Evolutionary conservation across 2,113 vertebrate species (phyloP), one percentile per base, ranked within the genome.

Genomic region (Grammomys surdaster): DNA sequence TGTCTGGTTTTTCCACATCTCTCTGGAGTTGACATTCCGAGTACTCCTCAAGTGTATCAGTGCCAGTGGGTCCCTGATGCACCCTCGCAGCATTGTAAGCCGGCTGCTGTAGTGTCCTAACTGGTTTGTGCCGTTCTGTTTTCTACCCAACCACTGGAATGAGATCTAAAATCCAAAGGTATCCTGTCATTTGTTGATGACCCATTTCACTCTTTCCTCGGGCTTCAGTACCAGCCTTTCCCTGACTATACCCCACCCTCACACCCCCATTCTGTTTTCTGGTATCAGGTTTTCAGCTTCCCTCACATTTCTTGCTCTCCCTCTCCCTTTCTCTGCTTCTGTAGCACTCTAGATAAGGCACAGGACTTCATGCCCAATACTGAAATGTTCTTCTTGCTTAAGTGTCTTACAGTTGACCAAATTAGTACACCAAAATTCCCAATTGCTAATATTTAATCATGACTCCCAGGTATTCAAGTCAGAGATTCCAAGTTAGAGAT

Each of bases 91-190:
- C 51, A 4, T 88, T 86, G 87, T 33, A 7, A 56, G 43, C n/a
- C 16, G 28, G 72, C 82, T 65, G 75, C 58, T 58, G 2, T 73
- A 22, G 63, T 63, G 95, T 81, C 60, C 75, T 63, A 10, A 63
- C 56, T 56, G 67, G 43, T 80, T 89, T 93, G 54, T n/a, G 80
- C 84, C 36, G 40, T 69, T 84, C 89, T 88, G 33, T 96, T 89
- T 36, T 69, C 60, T 33, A 56, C 67, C 36, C 14, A 7, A 16
- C 67, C 3, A 9, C n/a, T 89, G 77, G 56, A 95, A 76, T 36
- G 72, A 13, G 28, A 3, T 91, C 46, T 96, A 63, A 88, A 82
- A 86, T 56, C 80, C 75, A 76, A 0, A 51, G 65, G n/a, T 60
- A 14, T 46, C 17, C 54, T 65, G 17, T 58, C 81, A 76, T 20